These are phyloP conservation scores for Alloplasta piceator DNA, from an alignment of 2,888 invertebrate species.

Conservation along the genomic window DNA sequence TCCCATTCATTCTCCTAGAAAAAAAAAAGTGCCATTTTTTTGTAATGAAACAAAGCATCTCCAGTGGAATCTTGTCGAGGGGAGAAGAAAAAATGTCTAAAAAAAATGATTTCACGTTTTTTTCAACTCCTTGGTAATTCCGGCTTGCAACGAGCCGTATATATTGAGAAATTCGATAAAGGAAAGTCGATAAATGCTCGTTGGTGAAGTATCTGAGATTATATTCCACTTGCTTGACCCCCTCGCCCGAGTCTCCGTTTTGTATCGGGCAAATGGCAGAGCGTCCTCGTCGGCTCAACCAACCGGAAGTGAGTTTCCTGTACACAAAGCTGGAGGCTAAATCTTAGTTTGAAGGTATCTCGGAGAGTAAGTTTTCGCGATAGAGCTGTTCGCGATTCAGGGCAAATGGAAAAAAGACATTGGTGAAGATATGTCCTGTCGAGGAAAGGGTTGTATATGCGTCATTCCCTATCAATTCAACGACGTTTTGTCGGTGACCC, in stretches of 20 bases:
- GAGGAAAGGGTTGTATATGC: too few species aligned
- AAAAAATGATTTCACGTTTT: not conserved
- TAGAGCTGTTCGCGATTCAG: too few species aligned
- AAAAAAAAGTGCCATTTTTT: constrained; percentile 2
- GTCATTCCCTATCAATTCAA: too few species aligned
- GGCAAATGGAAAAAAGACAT: too few species aligned
- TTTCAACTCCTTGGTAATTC: not conserved
- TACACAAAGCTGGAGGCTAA: constrained; percentile 23
- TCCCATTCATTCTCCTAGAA: constrained; percentile 20
- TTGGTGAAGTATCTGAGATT: constrained; percentile 43
- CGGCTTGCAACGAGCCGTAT: too few species aligned
- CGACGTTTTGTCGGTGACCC: too few species aligned
- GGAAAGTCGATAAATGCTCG: not conserved
- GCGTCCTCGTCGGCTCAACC: constrained; percentile 56
- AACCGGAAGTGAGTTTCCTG: constrained; percentile 65
- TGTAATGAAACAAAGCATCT: not conserved
- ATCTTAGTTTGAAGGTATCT: constrained; percentile 38
- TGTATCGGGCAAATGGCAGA: constrained; percentile 27
- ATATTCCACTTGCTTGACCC: constrained; percentile 23
- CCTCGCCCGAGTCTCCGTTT: constrained; percentile 33
- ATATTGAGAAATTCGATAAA: not conserved
- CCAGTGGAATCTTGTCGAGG: not conserved
- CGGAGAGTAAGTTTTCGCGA: not conserved
- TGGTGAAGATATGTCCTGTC: too few species aligned
- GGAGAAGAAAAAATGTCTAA: not conserved